A percentile compares a stretch with the other conserved stretches of the same genome.
phyloP scores from a whole-genome alignment of 2,888 invertebrate species.

The Synergus umbraculus region DNA sequence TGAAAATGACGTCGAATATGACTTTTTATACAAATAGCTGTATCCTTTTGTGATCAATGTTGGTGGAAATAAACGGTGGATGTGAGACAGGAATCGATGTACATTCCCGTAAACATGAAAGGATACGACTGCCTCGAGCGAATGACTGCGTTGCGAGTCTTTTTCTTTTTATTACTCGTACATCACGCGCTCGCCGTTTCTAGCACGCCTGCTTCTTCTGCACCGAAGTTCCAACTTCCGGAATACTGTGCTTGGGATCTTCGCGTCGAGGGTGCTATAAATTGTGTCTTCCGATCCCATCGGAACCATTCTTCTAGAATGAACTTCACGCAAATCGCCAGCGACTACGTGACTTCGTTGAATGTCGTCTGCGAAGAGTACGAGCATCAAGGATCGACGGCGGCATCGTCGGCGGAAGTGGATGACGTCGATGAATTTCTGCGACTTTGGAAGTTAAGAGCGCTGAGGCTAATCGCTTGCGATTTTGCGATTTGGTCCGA shows the following conservation, averaged over 20 bases:
- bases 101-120: constrained; percentile 11
- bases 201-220: constrained; percentile 69
- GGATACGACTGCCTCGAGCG: constrained; percentile 36
- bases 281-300: constrained; percentile 78
- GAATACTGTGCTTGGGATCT: constrained; percentile 89
- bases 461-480: constrained; percentile 90
- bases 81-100: constrained; percentile 2
- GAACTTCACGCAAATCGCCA: constrained; percentile 89
- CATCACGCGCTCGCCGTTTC: constrained; percentile 72
- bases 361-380: constrained; percentile 60
- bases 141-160: constrained; percentile 46
- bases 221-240: constrained; percentile 86
- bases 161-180: constrained; percentile 56
- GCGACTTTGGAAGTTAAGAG: constrained; percentile 88
- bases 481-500: constrained; percentile 91
- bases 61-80: neutral
- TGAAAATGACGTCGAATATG: neutral
- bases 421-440: constrained; percentile 81
- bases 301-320: constrained; percentile 85
- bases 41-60: neutral
- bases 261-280: constrained; percentile 75
- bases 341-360: constrained; percentile 79
- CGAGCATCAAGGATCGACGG: constrained; percentile 30
- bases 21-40: neutral
- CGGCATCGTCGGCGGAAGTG: constrained; percentile 54